Conservation (phyloP, 2,113 vertebrate species). For the Muntiacus muntjak region DNA sequence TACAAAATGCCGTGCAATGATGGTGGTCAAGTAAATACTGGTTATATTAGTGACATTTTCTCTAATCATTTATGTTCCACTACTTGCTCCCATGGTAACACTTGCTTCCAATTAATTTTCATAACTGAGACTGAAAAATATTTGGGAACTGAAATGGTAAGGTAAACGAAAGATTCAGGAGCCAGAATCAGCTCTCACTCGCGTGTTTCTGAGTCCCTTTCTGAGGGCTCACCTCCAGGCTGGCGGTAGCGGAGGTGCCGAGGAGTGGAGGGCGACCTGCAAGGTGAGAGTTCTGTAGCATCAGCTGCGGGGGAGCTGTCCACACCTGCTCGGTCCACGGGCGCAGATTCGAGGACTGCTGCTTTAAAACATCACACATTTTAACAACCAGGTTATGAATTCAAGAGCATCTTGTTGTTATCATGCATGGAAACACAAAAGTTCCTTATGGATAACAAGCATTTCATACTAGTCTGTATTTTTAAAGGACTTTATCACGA, state of each 20-base stretch:
- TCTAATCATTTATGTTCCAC: background rate
- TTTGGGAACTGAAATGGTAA: background rate
- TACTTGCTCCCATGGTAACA: background rate
- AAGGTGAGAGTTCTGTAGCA: conserved; percentile 89
- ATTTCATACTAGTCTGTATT: background rate
- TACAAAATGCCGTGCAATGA: background rate
- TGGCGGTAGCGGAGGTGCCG: conserved; percentile 93
- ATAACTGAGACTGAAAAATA: background rate
- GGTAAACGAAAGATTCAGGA: background rate
- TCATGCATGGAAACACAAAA: background rate
- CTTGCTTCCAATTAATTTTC: background rate
- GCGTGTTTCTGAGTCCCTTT: background rate
- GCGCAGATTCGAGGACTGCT: conserved; percentile 91
- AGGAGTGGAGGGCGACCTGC: conserved; percentile 93
- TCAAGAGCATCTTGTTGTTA: background rate
- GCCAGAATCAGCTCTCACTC: background rate
- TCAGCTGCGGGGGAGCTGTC: conserved; percentile 87
- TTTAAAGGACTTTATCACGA: background rate
- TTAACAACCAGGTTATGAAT: conserved; percentile 32
- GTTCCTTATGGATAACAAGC: background rate
- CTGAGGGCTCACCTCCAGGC: conserved; percentile 85
- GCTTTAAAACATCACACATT: conserved; percentile 69
- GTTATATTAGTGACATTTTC: background rate
- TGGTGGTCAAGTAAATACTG: background rate
- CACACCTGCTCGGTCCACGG: conserved; percentile 88